Evolutionary conservation across 2,888 invertebrate species (phyloP).

Genomic region (Sinodicranocentrus sp.): DNA sequence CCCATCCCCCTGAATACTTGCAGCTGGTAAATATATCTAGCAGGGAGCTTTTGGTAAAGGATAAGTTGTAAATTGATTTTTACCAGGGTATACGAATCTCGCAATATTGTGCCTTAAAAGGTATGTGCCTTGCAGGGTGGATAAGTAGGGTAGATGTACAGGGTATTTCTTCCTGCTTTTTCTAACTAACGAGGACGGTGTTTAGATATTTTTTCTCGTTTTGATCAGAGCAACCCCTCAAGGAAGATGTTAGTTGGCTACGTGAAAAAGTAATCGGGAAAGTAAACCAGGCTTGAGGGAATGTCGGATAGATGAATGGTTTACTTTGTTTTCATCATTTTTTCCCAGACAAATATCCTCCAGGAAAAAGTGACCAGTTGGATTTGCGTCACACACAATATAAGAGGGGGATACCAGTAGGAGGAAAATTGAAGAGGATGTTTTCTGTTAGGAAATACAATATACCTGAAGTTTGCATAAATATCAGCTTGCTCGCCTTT

Average conservation of each 20-base stretch:
- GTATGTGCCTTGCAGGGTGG: not conserved
- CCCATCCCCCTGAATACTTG: not conserved
- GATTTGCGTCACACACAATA: not conserved
- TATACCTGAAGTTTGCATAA: not conserved
- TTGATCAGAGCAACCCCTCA: not conserved
- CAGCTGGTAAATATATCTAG: slow-evolving; percentile 11
- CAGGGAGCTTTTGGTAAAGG: too few species aligned
- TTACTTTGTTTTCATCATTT: not conserved
- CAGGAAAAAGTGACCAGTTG: not conserved
- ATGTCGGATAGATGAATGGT: not conserved
- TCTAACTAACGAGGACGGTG: not conserved
- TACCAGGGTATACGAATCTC: not conserved
- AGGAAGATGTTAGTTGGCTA: not conserved
- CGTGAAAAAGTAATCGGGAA: too few species aligned
- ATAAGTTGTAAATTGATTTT: slow-evolving; percentile 52
- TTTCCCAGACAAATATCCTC: not conserved
- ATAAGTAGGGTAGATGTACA: not conserved
- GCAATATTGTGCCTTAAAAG: too few species aligned
- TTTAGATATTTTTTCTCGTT: not conserved
- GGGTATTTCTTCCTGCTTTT: not conserved
- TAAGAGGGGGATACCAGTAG: not conserved
- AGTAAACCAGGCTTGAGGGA: too few species aligned
- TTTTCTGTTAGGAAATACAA: not conserved
- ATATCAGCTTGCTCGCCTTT: not conserved
- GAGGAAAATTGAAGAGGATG: not conserved